Evolutionary conservation across 2,113 vertebrate genomes (phyloP), one percentile per base, ranked within the genome.

Genomic region (Lepidothrix coronata): DNA sequence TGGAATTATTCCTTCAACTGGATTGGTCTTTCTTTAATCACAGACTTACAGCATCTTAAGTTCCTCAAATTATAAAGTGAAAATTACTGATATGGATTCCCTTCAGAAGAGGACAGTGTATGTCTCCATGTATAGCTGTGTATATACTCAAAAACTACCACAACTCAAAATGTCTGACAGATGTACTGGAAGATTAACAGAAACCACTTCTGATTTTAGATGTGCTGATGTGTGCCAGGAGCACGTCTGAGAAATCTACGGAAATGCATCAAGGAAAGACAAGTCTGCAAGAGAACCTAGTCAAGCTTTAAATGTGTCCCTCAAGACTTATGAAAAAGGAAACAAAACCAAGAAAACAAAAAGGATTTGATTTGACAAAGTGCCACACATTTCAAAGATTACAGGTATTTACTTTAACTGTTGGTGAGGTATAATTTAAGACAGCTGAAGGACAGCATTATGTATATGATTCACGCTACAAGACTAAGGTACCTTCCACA

Each of bases 221-320:
- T 30, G n/a, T 11, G 8, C 44, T 76, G 16, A 61, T 14, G 24
- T 11, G 19, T 0, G 0, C 33, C 39, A 78, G 44, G 12, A 82
- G 8, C 18, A 94, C 72, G 17, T 17, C 28, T 57, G 23, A 59
- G 37, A 83, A 94, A 65, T 18, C 48, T 44, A 23, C 2, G 39
- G 37, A 72, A 9, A 33, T 57, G 28, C 19, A 43, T 15, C 55
- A 82, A 54, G 5, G 6, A n/a, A 68, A 86, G 44, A 66, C 24
- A 83, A 70, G 55, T 5, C 54, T 30, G 33, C 22, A n/a, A 55
- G 17, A 85, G 28, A 80, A 73, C 22, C 54, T 31, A 73, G 33
- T n/a, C n/a, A 58, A 46, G 49, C 35, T 80, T 89, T 62, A 58
- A 57, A 65, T 15, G 33, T 5, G 4, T 39, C 37, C 27, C 31